A percentile compares a stretch with the other conserved stretches of the same genome.
Evolutionary conservation across 2,888 invertebrate genomes (phyloP).

Genomic region (Drosophila yooni): DNA sequence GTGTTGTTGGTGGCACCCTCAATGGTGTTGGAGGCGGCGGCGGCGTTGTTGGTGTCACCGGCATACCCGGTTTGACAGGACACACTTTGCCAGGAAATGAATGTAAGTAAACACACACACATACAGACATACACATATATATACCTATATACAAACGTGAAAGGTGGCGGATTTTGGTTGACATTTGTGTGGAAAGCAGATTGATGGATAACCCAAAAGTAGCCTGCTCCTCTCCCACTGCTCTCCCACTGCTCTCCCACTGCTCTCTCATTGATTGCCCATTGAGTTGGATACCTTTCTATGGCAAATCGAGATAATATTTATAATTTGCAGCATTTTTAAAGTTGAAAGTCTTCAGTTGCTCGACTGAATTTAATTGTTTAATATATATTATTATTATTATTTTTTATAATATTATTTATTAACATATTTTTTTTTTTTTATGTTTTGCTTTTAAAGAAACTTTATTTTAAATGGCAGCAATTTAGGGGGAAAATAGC

Average conservation of each 20-base stretch:
- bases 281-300: neutral
- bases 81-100: conserved; percentile 91
- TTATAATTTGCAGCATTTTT: neutral
- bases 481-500: neutral
- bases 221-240: neutral
- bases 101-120: conserved; percentile 87
- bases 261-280: neutral
- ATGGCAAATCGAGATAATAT: neutral
- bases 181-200: conserved; percentile 5
- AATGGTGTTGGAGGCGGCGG: conserved; percentile 44
- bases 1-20: conserved; percentile 42
- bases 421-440: neutral
- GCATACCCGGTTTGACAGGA: conserved; percentile 86
- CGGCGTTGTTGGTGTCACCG: conserved; percentile 63
- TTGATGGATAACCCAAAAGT: conserved; percentile 33
- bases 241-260: neutral
- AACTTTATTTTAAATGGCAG: neutral
- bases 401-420: neutral
- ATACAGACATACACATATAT: conserved; percentile 1
- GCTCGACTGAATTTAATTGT: neutral
- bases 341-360: neutral
- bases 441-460: neutral
- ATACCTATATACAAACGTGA: conserved; percentile 4
- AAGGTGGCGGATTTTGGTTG: conserved; percentile 4
- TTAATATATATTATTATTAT: neutral